Conservation (phyloP, 2,797 vertebrate species). For the Chaenodraco wilsoni region DNA sequence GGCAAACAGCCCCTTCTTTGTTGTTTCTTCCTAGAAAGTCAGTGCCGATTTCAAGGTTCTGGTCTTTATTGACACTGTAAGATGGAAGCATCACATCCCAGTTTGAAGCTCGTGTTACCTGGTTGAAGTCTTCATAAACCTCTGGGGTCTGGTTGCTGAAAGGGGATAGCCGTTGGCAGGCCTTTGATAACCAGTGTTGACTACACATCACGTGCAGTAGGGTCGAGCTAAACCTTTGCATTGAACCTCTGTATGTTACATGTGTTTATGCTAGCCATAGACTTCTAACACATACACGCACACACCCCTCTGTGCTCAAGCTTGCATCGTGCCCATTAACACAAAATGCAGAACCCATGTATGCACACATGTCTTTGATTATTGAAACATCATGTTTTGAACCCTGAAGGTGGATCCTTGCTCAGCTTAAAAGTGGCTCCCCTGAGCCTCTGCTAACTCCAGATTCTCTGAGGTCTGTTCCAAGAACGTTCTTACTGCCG, state of each 20-base stretch:
- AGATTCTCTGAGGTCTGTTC: constrained; percentile 9
- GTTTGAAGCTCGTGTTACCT: constrained; percentile 60
- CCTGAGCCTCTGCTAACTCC: constrained; percentile 3
- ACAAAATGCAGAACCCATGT: background rate
- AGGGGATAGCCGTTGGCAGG: constrained; percentile 36
- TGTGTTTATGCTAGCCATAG: background rate
- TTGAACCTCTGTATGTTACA: constrained; percentile 16
- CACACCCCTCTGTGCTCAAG: background rate
- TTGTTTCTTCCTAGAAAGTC: constrained; percentile 55
- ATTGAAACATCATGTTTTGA: constrained; percentile 19
- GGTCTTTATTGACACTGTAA: constrained; percentile 55
- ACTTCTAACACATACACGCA: background rate
- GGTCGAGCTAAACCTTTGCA: constrained; percentile 25
- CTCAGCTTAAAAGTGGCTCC: background rate
- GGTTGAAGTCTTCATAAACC: constrained; percentile 52
- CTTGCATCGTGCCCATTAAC: constrained; percentile 8
- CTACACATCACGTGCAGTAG: constrained; percentile 53
- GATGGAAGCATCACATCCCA: constrained; percentile 46
- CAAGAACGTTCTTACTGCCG: constrained; percentile 11
- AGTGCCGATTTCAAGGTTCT: constrained; percentile 42
- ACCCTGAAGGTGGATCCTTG: constrained; percentile 10
- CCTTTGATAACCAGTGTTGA: constrained; percentile 52
- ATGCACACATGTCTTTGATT: constrained; percentile 1
- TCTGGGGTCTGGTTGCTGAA: constrained; percentile 51
- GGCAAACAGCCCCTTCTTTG: constrained; percentile 21